Conservation (phyloP, 2,113 vertebrate genomes). For the Nothoprocta perdicaria region DNA sequence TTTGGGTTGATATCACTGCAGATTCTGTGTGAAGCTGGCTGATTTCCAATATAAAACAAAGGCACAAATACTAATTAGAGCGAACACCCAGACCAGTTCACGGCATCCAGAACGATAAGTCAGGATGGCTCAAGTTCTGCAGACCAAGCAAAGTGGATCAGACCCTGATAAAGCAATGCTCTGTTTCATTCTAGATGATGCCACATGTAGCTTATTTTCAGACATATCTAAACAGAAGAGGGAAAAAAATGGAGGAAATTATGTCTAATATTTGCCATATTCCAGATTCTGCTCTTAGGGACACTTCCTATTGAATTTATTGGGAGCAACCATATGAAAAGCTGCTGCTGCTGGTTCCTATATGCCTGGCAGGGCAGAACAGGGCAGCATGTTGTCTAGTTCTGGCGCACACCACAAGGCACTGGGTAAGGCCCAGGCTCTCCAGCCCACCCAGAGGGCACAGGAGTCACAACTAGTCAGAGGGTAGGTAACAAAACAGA, state of each 20-base stretch:
- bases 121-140: not conserved
- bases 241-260: not conserved
- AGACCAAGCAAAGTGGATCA: not conserved
- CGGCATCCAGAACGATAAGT: not conserved
- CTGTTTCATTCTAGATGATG: not conserved
- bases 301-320: not conserved
- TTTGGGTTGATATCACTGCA: not conserved
- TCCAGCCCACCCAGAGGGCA: not conserved
- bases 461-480: not conserved
- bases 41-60: not conserved
- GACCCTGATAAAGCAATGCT: not conserved
- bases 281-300: not conserved
- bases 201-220: not conserved
- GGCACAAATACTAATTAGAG: not conserved
- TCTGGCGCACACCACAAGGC: not conserved
- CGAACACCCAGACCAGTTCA: not conserved
- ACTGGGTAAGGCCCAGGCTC: not conserved
- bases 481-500: constrained; percentile 2
- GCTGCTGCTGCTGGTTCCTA: not conserved
- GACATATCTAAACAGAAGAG: not conserved
- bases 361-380: not conserved
- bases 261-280: not conserved
- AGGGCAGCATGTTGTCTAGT: not conserved
- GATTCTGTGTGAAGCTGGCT: not conserved
- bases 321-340: not conserved